phyloP scores from a whole-genome alignment of 2,113 vertebrate genomes.

The Rissa tridactyla region DNA sequence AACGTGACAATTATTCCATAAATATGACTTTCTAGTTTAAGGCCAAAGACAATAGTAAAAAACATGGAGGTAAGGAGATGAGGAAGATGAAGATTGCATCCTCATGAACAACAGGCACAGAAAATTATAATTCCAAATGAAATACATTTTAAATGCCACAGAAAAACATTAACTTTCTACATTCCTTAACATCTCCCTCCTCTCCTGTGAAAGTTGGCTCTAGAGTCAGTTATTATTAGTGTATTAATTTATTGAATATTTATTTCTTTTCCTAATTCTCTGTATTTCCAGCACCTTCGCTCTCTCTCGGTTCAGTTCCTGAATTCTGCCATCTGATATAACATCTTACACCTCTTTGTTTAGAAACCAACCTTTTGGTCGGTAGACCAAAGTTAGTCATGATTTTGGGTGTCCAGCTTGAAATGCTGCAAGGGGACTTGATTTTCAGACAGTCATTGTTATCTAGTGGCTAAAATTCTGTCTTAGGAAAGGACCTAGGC shows the following conservation, averaged over 20 bases:
- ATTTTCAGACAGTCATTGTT: neutral
- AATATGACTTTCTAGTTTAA: neutral
- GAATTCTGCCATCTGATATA: neutral
- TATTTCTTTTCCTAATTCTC: neutral
- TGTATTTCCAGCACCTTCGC: neutral
- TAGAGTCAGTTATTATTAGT: neutral
- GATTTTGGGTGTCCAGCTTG: neutral
- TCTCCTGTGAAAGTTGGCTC: neutral
- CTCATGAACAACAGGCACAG: neutral
- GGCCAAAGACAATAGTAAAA: neutral
- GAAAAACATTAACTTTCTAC: neutral
- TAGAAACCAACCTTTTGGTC: neutral
- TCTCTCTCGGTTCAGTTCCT: neutral
- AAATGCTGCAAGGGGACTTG: neutral
- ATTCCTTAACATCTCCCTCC: neutral
- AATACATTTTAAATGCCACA: neutral
- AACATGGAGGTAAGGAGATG: neutral
- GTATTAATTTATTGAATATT: neutral
- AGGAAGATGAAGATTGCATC: neutral
- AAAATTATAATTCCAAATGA: neutral
- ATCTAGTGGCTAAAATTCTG: neutral
- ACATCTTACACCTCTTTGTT: neutral
- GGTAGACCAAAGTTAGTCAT: neutral
- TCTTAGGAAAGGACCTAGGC: neutral
- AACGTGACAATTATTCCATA: neutral